A percentile compares a stretch with the other conserved stretches of the same genome.
These are phyloP conservation scores for Sander lucioperca DNA, from an alignment of 2,113 vertebrate species.

Conservation along the genomic window DNA sequence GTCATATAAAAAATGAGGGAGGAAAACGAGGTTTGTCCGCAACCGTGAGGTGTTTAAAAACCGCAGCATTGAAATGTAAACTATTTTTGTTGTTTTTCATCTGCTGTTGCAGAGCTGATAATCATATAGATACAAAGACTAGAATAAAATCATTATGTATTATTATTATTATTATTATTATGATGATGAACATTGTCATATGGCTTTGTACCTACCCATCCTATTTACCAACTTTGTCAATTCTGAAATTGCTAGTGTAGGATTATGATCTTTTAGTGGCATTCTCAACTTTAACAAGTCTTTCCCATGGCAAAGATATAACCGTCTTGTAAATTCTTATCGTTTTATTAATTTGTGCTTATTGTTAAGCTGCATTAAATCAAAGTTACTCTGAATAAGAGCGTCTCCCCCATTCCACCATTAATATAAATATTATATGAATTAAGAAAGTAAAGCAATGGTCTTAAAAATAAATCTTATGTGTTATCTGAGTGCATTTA, in stretches of 20 bases:
- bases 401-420: not conserved
- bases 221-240: not conserved
- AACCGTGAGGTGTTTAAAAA: constrained; percentile 37
- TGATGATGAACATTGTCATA: not conserved
- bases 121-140: constrained; percentile 16
- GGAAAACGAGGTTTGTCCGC: not conserved
- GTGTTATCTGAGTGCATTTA: too few species aligned
- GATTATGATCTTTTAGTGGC: not conserved
- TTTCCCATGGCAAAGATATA: not conserved
- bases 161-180: not conserved
- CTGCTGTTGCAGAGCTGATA: constrained; percentile 47
- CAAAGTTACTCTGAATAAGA: not conserved
- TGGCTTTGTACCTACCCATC: not conserved
- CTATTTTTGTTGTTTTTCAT: constrained; percentile 50
- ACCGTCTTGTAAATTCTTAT: not conserved
- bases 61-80: constrained; percentile 34
- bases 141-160: not conserved
- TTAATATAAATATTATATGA: not conserved
- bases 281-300: not conserved
- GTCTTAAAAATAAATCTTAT: not conserved
- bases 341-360: not conserved
- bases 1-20: constrained; percentile 1
- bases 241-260: not conserved
- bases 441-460: not conserved
- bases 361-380: not conserved